These are phyloP conservation scores for Tetramorium simillimum DNA, from an alignment of 1,140 invertebrate species.

Conservation along the genomic window DNA sequence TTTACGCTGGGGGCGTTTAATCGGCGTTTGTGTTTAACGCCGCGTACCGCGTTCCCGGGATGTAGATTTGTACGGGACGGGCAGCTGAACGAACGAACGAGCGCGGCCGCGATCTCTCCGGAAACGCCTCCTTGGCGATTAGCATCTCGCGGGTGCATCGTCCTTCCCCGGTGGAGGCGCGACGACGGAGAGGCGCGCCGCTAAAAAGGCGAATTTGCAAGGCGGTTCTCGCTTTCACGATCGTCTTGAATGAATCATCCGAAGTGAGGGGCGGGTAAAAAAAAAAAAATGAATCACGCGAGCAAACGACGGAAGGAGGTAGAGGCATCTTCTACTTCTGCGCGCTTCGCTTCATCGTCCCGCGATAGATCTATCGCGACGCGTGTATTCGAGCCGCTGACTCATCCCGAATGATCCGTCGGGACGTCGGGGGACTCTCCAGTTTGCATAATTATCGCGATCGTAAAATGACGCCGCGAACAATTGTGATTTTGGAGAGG, in stretches of 20 bases:
- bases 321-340: slow-evolving; percentile 41
- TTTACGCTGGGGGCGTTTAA: background rate
- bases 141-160: slow-evolving; percentile 41
- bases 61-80: slow-evolving; percentile 35
- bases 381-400: background rate
- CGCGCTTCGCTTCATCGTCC: background rate
- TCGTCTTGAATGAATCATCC: slow-evolving; percentile 39
- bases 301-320: background rate
- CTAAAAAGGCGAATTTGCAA: slow-evolving; percentile 8
- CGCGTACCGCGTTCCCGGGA: background rate
- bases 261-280: background rate
- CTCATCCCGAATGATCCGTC: background rate
- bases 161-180: slow-evolving; percentile 40
- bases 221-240: slow-evolving; percentile 9
- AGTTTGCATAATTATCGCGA: background rate
- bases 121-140: slow-evolving; percentile 29
- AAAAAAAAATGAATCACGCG: slow-evolving; percentile 30
- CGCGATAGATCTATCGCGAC: background rate
- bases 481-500: no score
- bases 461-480: background rate
- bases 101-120: slow-evolving; percentile 6
- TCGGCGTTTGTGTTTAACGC: background rate
- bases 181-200: background rate
- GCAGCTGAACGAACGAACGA: slow-evolving; percentile 9
- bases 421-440: background rate